Conservation (phyloP, 1,140 invertebrate species). For the Cylas formicarius region DNA sequence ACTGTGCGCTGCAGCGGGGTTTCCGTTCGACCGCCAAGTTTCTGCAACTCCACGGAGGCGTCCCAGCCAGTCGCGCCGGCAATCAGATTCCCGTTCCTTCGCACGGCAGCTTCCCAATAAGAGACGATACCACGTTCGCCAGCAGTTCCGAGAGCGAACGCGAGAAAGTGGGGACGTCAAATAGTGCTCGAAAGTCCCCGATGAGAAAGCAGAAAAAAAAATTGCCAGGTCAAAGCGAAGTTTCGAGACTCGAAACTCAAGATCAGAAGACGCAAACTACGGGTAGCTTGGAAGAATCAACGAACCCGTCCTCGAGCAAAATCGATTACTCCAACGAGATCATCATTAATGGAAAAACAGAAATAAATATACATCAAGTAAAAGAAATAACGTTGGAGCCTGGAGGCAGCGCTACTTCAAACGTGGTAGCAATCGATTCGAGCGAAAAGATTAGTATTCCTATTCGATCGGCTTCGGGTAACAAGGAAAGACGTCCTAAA, state of each 20-base stretch:
- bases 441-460: conserved; percentile 9
- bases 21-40: conserved; percentile 87
- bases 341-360: conserved; percentile 32
- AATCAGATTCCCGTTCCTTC: conserved; percentile 8
- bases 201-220: conserved; percentile 28
- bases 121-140: conserved; percentile 34
- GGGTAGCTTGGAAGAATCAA: conserved; percentile 9
- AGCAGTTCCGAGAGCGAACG: conserved; percentile 33
- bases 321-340: conserved; percentile 33
- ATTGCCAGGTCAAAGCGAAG: conserved; percentile 24
- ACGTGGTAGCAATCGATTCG: conserved; percentile 10
- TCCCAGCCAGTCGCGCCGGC: conserved; percentile 62
- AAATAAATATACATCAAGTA: conserved; percentile 32
- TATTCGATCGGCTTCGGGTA: conserved; percentile 14
- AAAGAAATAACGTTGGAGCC: conserved; percentile 24
- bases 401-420: conserved; percentile 4
- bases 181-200: conserved; percentile 20
- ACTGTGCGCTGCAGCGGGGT: conserved; percentile 79
- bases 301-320: conserved; percentile 14
- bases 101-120: conserved; percentile 30
- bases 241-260: conserved; percentile 15
- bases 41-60: conserved; percentile 82
- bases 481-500: conserved; percentile 29
- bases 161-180: conserved; percentile 21
- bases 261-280: conserved; percentile 14